A percentile compares a stretch with the other conserved stretches of the same genome.
Evolutionary conservation across 2,888 invertebrate genomes (phyloP).

Genomic region (Stenchaetothrips biformis): DNA sequence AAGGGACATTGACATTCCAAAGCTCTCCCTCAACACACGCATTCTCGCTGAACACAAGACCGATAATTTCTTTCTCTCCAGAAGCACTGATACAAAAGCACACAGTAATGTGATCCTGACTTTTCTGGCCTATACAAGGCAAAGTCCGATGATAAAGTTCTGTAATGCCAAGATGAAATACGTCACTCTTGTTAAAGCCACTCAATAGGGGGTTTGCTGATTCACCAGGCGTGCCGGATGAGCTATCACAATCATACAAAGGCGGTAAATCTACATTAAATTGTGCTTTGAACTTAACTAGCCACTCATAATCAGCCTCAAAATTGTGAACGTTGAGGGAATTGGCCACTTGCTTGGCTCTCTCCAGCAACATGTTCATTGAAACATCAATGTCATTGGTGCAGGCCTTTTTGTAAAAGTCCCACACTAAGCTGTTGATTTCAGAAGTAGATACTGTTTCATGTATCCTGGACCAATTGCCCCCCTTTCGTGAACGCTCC

Average conservation of each 20-base stretch:
- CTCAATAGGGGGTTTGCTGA: not conserved
- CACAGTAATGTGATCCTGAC: not conserved
- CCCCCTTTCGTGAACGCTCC: not conserved
- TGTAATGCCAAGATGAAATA: not conserved
- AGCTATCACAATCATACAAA: not conserved
- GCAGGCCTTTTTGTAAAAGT: not conserved
- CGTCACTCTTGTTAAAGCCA: not conserved
- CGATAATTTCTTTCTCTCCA: not conserved
- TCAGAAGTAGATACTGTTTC: not conserved
- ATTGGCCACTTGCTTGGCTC: not conserved
- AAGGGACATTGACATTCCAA: conserved; percentile 7
- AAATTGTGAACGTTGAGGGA: not conserved
- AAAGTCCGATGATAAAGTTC: not conserved
- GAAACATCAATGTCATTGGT: not conserved
- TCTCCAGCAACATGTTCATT: not conserved
- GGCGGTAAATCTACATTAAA: not conserved
- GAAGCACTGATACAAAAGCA: not conserved
- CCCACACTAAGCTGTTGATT: conserved; percentile 4
- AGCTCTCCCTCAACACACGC: conserved; percentile 3
- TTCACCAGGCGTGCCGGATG: not conserved
- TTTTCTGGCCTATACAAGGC: not conserved
- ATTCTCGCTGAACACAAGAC: conserved; percentile 2
- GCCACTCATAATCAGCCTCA: not conserved
- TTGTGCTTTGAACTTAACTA: not conserved
- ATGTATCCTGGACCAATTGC: not conserved